phyloP scores from a whole-genome alignment of 2,888 invertebrate species.

The Leptinotarsa rubiginosa region DNA sequence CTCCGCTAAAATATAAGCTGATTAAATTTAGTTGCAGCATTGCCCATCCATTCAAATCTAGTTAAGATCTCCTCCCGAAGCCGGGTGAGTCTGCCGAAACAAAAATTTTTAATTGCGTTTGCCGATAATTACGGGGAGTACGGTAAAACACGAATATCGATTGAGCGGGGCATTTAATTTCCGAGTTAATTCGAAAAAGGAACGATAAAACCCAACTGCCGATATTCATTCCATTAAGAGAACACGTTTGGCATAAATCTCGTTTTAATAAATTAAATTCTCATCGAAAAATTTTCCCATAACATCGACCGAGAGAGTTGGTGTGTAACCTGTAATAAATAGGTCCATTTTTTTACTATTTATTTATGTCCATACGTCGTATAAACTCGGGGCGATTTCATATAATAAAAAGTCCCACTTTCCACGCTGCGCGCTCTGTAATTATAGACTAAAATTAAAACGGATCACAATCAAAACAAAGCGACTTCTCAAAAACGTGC shows the following conservation, averaged over 20 bases:
- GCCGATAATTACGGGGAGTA: slow-evolving; percentile 45
- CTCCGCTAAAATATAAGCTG: too few relatives aligned
- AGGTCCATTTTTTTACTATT: slow-evolving; percentile 62
- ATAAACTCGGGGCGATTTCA: slow-evolving; percentile 58
- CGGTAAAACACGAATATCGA: slow-evolving; percentile 47
- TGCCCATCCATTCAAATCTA: slow-evolving; percentile 1
- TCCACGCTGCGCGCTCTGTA: slow-evolving; percentile 59
- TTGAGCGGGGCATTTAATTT: slow-evolving; percentile 48
- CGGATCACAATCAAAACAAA: slow-evolving; percentile 58
- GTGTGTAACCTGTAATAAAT: slow-evolving; percentile 58
- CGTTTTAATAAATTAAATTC: slow-evolving; percentile 62
- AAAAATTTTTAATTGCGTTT: slow-evolving; percentile 40
- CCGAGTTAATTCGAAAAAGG: slow-evolving; percentile 52
- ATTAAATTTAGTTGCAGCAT: too few relatives aligned
- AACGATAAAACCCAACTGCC: slow-evolving; percentile 51
- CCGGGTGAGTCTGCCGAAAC: not conserved
- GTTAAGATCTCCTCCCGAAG: slow-evolving; percentile 9
- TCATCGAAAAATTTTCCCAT: slow-evolving; percentile 56
- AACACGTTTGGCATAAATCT: slow-evolving; percentile 61
- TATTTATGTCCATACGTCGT: slow-evolving; percentile 58
- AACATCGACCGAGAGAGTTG: slow-evolving; percentile 41
- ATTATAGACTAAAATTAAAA: slow-evolving; percentile 61
- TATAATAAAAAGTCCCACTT: slow-evolving; percentile 63
- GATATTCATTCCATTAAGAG: slow-evolving; percentile 59
- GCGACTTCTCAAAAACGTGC: slow-evolving; percentile 48